phyloP scores from a whole-genome alignment of 2,888 invertebrate species.

The Trichopoda pennipes region DNA sequence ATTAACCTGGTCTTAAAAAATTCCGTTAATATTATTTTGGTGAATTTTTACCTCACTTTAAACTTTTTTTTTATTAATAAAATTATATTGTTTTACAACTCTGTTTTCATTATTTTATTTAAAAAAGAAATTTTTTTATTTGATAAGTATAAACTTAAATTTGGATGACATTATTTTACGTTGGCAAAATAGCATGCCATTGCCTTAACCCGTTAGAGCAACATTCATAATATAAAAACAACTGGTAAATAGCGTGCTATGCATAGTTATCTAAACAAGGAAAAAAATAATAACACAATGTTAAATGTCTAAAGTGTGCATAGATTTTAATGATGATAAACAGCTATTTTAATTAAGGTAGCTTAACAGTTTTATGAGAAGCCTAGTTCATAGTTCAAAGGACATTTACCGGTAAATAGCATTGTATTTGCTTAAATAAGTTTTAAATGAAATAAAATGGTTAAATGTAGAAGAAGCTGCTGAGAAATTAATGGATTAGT shows the following conservation, averaged over 20 bases:
- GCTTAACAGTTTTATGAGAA: too few species aligned
- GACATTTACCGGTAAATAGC: too few species aligned
- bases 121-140: not conserved
- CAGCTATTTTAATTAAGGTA: not conserved
- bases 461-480: too few species aligned
- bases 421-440: too few species aligned
- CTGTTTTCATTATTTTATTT: not conserved
- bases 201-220: not conserved
- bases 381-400: too few species aligned
- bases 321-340: not conserved
- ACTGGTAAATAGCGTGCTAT: constrained; percentile 40
- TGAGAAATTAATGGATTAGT: too few species aligned
- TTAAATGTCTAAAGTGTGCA: constrained; percentile 19
- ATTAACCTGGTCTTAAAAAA: too few species aligned
- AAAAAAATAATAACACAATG: constrained; percentile 5
- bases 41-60: too few species aligned
- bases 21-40: too few species aligned
- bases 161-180: not conserved
- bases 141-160: not conserved
- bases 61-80: not conserved
- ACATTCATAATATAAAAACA: not conserved
- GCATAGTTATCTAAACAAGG: constrained; percentile 11
- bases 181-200: constrained; percentile 30
- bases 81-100: not conserved
- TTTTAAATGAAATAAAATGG: too few species aligned